These are phyloP conservation scores for Philonicus albiceps DNA, from an alignment of 2,888 invertebrate genomes.

Conservation along the genomic window DNA sequence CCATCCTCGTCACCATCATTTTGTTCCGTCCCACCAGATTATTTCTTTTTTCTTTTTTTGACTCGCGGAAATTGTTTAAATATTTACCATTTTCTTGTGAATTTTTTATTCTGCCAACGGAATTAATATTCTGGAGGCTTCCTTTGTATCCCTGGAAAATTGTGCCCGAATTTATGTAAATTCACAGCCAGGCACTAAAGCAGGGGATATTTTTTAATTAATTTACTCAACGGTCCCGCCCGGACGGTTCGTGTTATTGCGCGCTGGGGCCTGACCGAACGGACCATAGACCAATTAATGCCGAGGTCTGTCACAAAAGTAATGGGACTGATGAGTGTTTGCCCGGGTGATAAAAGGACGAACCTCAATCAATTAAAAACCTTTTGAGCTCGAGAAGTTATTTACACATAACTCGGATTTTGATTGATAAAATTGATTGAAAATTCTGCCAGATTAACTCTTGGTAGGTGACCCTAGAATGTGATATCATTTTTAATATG, in stretches of 20 bases:
- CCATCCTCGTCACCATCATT: not conserved
- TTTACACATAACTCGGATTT: not conserved
- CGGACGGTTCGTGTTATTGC: not conserved
- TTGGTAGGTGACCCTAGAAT: not conserved
- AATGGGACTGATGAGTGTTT: not conserved
- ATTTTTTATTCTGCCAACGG: not conserved
- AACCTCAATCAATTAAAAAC: not conserved
- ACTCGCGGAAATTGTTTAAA: not conserved
- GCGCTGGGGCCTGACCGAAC: not conserved
- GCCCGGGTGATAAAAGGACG: not conserved
- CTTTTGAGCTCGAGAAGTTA: not conserved
- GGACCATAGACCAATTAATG: not conserved
- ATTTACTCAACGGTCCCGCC: not conserved
- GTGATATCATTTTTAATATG: not conserved
- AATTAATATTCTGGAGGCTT: not conserved
- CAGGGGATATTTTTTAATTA: not conserved
- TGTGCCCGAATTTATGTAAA: not conserved
- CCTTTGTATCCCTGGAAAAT: not conserved
- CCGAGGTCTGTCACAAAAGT: not conserved
- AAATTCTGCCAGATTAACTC: not conserved
- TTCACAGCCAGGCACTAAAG: not conserved
- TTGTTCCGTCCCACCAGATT: not conserved
- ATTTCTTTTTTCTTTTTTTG: no score
- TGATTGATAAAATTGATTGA: not conserved
- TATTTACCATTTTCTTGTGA: not conserved